phyloP scores from a whole-genome alignment of 1,140 invertebrate species.

The Brachionus angularis region DNA sequence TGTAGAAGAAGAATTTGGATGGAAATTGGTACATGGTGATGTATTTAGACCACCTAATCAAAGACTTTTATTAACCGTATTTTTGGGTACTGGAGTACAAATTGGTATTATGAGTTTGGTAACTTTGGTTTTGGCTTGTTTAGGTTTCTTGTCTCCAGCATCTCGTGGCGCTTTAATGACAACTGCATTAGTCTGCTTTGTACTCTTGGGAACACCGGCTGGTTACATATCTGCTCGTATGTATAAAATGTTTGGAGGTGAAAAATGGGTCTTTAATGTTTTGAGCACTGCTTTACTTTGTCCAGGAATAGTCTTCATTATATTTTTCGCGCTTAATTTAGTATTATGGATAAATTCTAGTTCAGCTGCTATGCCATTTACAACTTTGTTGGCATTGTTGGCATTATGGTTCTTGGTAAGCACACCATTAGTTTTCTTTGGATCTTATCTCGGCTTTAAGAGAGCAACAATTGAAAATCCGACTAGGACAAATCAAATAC shows the following conservation, averaged over 20 bases:
- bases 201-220: conserved; percentile 86
- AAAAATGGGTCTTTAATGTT: conserved; percentile 97
- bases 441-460: conserved; percentile 95
- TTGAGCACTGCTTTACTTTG: conserved; percentile 88
- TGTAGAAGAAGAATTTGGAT: conserved; percentile 96
- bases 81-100: conserved; percentile 89
- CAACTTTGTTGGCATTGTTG: conserved; percentile 89
- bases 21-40: conserved; percentile 73
- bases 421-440: conserved; percentile 91
- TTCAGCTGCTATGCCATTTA: conserved; percentile 91
- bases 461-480: conserved; percentile 83
- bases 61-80: conserved; percentile 89
- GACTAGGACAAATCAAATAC: conserved; percentile 96
- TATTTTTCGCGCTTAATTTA: conserved; percentile 94
- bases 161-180: conserved; percentile 98
- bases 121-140: conserved; percentile 82
- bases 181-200: conserved; percentile 72
- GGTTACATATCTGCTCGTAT: conserved; percentile 91
- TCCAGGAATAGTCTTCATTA: conserved; percentile 84
- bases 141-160: conserved; percentile 94
- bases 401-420: conserved; percentile 97
- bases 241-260: conserved; percentile 93
- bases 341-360: conserved; percentile 89
- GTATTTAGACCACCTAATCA: conserved; percentile 75
- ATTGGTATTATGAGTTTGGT: conserved; percentile 68